Base-by-base conservation (phyloP, 2,797 vertebrate species). In the Typhlichthys eigenmanni region DNA sequence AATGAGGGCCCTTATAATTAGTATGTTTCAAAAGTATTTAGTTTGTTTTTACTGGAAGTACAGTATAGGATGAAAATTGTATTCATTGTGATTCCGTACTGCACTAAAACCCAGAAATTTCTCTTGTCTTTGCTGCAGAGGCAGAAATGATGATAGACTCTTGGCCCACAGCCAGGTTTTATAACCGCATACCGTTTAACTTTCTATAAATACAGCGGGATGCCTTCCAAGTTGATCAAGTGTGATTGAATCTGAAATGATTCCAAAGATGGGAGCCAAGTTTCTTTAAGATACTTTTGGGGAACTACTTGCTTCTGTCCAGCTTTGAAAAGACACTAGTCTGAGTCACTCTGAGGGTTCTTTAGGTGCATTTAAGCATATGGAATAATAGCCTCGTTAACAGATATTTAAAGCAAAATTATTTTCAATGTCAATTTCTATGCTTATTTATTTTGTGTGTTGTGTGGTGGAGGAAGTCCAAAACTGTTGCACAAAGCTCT, bases 181-280 rank as follows among this genome's bases (percentile, higher is more conserved):
- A 86, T 88, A 90, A 90, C 88, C 86, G 85, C 90, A 89, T 88
- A 88, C 85, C 69, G 74, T 87, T 91, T 88, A 89, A 87, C 85
- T 88, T 91, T 92, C 91, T 92, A 92, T 91, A 92, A 92, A 91
- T 91, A 91, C 83, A 73, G 64, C 56, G 55, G 85, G 87, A 83
- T 58, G 17, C 29, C 13, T 63, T 86, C 89, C 88, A 90, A 89
- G 87, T 90, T 90, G 87, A 90, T 89, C 89, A 90, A 90, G 84
- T 87, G 84, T 81, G 88, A 90, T 90, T 90, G 87, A 90, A 87
- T 87, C 79, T 88, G 85, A 90, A 90, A 88, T 79, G 81, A 84
- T 75, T 88, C 85, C 87, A 87, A 77, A 80, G 74, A 68, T 4
- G 29, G 55, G 74, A 81, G 88, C 88, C 87, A 88, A 90, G 88